A percentile compares a stretch with the other conserved stretches of the same genome.
Conservation (phyloP, 2,797 vertebrate genomes). For the Borostomias antarcticus region DNA sequence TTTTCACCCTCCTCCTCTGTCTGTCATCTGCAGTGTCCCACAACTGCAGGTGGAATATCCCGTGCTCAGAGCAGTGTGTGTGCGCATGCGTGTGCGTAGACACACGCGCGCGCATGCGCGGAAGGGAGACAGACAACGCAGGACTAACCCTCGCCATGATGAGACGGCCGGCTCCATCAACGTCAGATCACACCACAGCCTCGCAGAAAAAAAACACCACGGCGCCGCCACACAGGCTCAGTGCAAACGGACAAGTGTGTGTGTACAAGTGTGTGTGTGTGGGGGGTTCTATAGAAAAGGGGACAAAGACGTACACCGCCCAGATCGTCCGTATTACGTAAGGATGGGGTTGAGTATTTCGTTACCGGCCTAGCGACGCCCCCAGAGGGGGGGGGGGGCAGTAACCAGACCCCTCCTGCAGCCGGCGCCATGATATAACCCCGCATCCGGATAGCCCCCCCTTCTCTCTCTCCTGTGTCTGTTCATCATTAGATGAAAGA, state of each 20-base stretch:
- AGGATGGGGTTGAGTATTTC: constrained; percentile 24
- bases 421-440: no score
- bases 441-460: background rate
- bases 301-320: constrained; percentile 42
- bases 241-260: background rate
- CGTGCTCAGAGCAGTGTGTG: background rate
- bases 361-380: background rate
- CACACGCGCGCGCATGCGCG: constrained; percentile 6
- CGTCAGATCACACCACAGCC: constrained; percentile 31
- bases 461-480: constrained; percentile 1
- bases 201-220: background rate
- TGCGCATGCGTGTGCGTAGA: constrained; percentile 4
- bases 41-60: constrained; percentile 1
- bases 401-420: background rate
- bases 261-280: background rate
- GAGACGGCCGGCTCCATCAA: constrained; percentile 20
- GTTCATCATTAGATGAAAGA: constrained; percentile 28
- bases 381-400: background rate
- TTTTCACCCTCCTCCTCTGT: background rate
- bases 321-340: constrained; percentile 25
- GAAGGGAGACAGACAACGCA: constrained; percentile 11
- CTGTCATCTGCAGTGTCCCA: constrained; percentile 5
- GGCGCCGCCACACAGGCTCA: background rate
- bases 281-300: background rate
- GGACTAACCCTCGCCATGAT: constrained; percentile 26